phyloP scores from a whole-genome alignment of 92 coral and sea anemone genomes.

The Heliopora coerulea region DNA sequence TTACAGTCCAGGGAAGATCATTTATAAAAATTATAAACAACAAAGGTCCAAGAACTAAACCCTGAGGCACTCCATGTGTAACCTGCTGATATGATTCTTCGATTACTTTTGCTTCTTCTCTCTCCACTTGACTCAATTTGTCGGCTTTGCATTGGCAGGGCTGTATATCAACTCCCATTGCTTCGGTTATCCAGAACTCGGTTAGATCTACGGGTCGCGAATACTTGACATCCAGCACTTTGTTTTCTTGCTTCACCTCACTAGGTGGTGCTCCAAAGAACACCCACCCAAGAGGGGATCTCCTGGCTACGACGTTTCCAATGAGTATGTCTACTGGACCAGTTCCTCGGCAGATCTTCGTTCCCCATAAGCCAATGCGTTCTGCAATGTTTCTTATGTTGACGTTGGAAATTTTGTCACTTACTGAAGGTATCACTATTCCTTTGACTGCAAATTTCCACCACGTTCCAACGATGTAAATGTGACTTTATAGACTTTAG shows the following conservation, averaged over 20 bases:
- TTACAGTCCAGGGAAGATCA: no score
- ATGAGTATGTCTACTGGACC: constrained; percentile 47
- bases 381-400: constrained; percentile 31
- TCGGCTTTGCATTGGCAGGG: constrained; percentile 22
- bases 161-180: constrained; percentile 46
- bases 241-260: background rate
- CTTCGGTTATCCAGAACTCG: constrained; percentile 51
- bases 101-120: constrained; percentile 41
- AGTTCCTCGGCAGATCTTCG: constrained; percentile 41
- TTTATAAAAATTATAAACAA: no score
- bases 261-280: constrained; percentile 42
- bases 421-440: constrained; percentile 48
- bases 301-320: constrained; percentile 45
- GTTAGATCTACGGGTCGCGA: constrained; percentile 42
- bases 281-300: constrained; percentile 57
- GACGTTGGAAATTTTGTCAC: constrained; percentile 46
- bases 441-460: constrained; percentile 40
- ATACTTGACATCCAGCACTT: constrained; percentile 34
- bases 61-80: no score
- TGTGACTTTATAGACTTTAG: constrained; percentile 43
- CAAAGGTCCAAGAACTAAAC: no score
- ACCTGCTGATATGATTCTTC: no score
- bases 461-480: constrained; percentile 38
- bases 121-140: constrained; percentile 47
- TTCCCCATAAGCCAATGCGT: constrained; percentile 37